Percentiles rank a stretch among this genome's conserved stretches.
phyloP scores from a whole-genome alignment of 2,888 invertebrate species.

The Folsomia candida region DNA sequence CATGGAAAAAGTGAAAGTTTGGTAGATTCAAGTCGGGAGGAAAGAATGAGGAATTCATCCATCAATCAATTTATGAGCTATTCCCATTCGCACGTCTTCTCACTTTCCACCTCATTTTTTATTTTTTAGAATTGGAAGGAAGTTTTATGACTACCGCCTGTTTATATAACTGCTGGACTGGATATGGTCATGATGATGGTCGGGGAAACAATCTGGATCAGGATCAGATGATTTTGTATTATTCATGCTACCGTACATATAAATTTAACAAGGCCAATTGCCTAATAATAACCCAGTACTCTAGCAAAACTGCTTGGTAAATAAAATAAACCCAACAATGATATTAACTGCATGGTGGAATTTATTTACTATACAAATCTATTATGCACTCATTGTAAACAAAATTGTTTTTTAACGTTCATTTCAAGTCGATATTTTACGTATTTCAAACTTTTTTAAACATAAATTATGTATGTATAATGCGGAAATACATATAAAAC shows the following conservation, averaged over 20 bases:
- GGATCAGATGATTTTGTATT: no score
- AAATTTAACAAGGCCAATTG: background rate
- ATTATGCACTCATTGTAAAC: background rate
- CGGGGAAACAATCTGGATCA: background rate
- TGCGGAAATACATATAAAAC: no score
- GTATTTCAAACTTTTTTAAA: background rate
- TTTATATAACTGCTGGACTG: background rate
- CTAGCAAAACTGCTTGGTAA: background rate
- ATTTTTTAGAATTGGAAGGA: background rate
- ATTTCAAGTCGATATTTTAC: no score
- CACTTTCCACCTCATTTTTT: background rate
- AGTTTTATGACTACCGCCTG: background rate
- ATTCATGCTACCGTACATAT: no score
- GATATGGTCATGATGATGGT: background rate
- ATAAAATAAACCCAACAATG: no score
- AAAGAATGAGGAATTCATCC: background rate
- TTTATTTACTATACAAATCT: background rate
- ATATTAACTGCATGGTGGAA: no score
- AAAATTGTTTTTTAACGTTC: no score
- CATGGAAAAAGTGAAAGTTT: background rate
- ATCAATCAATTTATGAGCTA: slow-evolving; percentile 8
- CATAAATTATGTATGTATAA: background rate
- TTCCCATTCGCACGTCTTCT: background rate
- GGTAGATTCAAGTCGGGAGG: background rate
- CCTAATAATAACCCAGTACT: background rate